Conservation (phyloP, 2,113 vertebrate species). For the Forbesichthys agassizii region DNA sequence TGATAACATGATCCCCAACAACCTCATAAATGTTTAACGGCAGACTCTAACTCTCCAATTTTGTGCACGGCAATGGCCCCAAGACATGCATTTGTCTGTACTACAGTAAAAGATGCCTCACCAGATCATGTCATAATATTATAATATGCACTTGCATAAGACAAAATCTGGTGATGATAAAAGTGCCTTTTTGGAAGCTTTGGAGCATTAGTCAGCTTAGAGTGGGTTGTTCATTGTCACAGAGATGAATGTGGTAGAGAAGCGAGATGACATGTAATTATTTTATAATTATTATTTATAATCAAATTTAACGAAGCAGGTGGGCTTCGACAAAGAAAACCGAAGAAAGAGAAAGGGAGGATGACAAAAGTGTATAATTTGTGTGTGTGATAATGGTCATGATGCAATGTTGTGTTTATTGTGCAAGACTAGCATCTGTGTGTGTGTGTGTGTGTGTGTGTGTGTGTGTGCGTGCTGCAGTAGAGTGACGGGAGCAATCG, state of each 20-base stretch:
- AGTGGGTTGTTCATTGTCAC: slow-evolving; percentile 74
- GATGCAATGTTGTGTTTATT: background rate
- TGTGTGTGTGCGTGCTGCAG: background rate
- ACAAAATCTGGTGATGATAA: slow-evolving; percentile 57
- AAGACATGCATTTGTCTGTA: slow-evolving; percentile 48
- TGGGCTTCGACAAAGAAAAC: slow-evolving; percentile 1
- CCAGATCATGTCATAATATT: slow-evolving; percentile 63
- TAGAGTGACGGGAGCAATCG: background rate
- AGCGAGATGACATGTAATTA: slow-evolving; percentile 65
- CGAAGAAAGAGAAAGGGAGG: background rate
- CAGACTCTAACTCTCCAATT: slow-evolving; percentile 5
- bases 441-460: slow-evolving; percentile 12
- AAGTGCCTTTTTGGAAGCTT: slow-evolving; percentile 62
- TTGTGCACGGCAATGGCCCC: slow-evolving; percentile 31
- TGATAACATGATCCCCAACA: background rate
- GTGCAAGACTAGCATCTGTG: background rate
- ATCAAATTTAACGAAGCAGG: slow-evolving; percentile 56
- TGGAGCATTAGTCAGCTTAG: slow-evolving; percentile 54
- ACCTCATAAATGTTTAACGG: slow-evolving; percentile 10
- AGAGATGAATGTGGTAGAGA: slow-evolving; percentile 52
- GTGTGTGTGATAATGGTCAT: background rate
- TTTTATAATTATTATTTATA: slow-evolving; percentile 54
- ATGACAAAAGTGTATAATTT: background rate
- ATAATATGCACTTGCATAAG: slow-evolving; percentile 59
- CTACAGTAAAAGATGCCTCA: slow-evolving; percentile 49